These are phyloP conservation scores for Latrodectus geometricus DNA, from an alignment of 1,140 invertebrate genomes.

Conservation along the genomic window DNA sequence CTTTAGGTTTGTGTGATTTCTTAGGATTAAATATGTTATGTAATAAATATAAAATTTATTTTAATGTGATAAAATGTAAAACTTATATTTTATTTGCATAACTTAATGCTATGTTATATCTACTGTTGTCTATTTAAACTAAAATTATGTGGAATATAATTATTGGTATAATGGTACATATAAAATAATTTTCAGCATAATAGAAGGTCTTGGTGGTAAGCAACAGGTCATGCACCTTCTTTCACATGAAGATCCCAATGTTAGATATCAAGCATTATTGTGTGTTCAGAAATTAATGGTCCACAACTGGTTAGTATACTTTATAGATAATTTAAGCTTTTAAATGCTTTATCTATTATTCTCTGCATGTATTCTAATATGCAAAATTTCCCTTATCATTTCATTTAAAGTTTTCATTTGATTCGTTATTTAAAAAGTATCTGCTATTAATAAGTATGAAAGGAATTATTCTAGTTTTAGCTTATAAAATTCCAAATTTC, in stretches of 20 bases:
- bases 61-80: too few species aligned
- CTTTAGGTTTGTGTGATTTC: too few species aligned
- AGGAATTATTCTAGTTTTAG: too few species aligned
- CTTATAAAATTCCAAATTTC: too few species aligned
- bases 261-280: constrained; percentile 96
- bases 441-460: background rate
- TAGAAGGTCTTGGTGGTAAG: constrained; percentile 98
- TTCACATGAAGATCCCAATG: constrained; percentile 97
- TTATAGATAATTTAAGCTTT: background rate
- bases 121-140: too few species aligned
- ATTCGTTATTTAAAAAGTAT: background rate
- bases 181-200: constrained; percentile 78
- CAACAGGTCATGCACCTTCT: constrained; percentile 97
- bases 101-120: too few species aligned
- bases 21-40: too few species aligned
- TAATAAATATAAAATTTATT: too few species aligned
- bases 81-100: too few species aligned
- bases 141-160: too few species aligned
- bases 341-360: background rate
- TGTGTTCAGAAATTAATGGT: constrained; percentile 99
- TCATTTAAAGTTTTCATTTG: background rate
- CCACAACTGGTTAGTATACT: constrained; percentile 89
- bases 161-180: too few species aligned
- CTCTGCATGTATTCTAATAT: background rate
- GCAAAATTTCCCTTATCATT: background rate